Evolutionary conservation across 2,113 vertebrate genomes (phyloP).

Genomic region (Bubalus kerabau): DNA sequence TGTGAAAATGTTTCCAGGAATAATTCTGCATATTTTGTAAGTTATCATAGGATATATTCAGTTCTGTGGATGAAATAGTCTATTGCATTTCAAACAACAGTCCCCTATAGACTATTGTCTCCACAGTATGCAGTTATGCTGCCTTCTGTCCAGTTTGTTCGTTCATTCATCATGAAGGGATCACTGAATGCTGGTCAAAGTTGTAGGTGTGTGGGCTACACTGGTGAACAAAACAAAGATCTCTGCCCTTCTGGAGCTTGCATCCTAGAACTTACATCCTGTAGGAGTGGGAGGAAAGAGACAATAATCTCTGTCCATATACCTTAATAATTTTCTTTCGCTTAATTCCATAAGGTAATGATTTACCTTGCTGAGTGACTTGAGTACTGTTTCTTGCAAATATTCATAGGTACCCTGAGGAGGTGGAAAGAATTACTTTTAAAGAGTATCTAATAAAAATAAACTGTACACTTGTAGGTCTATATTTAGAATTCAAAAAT

Average conservation of each 20-base stretch:
- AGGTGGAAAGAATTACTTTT: not conserved
- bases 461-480: not conserved
- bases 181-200: not conserved
- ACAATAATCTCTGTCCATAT: not conserved
- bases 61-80: not conserved
- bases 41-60: not conserved
- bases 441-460: conserved; percentile 8
- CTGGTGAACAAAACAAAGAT: not conserved
- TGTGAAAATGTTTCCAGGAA: not conserved
- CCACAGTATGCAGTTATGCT: not conserved
- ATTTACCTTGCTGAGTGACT: not conserved
- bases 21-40: not conserved
- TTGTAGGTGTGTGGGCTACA: not conserved
- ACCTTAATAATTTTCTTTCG: not conserved
- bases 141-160: not conserved
- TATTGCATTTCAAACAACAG: not conserved
- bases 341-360: not conserved
- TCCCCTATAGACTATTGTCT: not conserved
- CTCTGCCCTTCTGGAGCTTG: not conserved
- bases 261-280: not conserved
- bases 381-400: not conserved
- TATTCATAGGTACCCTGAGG: not conserved
- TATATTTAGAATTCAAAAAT: conserved; percentile 3
- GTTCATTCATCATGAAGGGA: not conserved
- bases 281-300: not conserved